phyloP scores from a whole-genome alignment of 2,888 invertebrate species.

The Leptarthrus brevirostris region DNA sequence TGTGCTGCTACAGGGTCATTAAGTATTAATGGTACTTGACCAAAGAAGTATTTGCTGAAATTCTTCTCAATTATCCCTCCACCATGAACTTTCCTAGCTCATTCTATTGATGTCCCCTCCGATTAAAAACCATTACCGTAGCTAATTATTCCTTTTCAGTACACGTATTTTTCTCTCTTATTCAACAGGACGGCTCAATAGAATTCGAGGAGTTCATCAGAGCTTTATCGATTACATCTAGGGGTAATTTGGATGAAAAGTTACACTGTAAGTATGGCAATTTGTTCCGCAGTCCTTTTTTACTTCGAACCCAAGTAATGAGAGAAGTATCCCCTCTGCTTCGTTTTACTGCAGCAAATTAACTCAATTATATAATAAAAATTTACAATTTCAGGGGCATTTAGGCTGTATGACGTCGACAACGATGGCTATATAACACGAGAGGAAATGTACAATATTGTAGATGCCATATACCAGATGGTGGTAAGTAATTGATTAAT shows the following conservation, averaged over 20 bases:
- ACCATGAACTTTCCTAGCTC: too few species aligned
- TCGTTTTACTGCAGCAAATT: not conserved
- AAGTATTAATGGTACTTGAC: too few species aligned
- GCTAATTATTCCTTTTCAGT: constrained; percentile 25
- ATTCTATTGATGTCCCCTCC: too few species aligned
- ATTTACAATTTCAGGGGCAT: constrained; percentile 79
- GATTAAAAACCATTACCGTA: not conserved
- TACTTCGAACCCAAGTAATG: too few species aligned
- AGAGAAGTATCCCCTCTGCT: not conserved
- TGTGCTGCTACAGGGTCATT: too few species aligned
- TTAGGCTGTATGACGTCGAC: constrained; percentile 94
- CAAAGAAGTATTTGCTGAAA: too few species aligned
- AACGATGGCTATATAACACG: constrained; percentile 96
- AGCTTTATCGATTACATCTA: constrained; percentile 97
- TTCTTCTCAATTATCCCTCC: too few species aligned
- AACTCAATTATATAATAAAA: not conserved
- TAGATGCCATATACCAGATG: constrained; percentile 98
- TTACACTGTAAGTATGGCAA: constrained; percentile 87
- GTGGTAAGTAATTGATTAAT: constrained; percentile 78
- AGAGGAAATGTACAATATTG: constrained; percentile 97
- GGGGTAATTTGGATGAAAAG: constrained; percentile 98
- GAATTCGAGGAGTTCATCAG: constrained; percentile 99
- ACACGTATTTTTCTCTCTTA: constrained; percentile 29
- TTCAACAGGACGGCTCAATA: constrained; percentile 92
- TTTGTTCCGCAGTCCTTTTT: not conserved